Evolutionary conservation across 2,888 invertebrate species (phyloP).

Genomic region (Platypus cylindrus): DNA sequence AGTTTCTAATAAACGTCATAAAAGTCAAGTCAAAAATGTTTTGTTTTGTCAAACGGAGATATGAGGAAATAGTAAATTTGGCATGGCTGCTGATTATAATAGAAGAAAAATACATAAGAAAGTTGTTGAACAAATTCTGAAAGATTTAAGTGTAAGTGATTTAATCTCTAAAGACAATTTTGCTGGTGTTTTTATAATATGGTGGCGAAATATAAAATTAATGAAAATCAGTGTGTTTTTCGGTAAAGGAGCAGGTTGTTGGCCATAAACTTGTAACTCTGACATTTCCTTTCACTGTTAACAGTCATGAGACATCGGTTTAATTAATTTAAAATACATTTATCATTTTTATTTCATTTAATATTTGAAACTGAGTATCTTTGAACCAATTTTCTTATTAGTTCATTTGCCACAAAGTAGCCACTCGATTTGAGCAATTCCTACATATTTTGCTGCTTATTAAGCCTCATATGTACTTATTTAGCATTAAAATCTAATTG

Average conservation of each 20-base stretch:
- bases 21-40: no score
- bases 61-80: slow-evolving; percentile 30
- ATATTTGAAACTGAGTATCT: no score
- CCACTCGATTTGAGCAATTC: no score
- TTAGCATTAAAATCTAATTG: no score
- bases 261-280: slow-evolving; percentile 31
- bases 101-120: slow-evolving; percentile 18
- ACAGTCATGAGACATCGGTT: slow-evolving; percentile 15
- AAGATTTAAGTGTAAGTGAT: slow-evolving; percentile 14
- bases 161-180: slow-evolving; percentile 8
- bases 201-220: slow-evolving; percentile 11
- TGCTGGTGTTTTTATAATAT: slow-evolving; percentile 7
- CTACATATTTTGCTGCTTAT: no score
- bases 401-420: no score
- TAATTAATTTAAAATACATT: slow-evolving; percentile 11
- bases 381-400: no score
- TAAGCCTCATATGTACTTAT: no score
- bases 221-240: slow-evolving; percentile 8
- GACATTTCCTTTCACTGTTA: slow-evolving; percentile 30
- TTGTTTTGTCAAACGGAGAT: slow-evolving; percentile 23
- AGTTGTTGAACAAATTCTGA: slow-evolving; percentile 20
- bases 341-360: no score
- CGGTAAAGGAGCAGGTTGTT: slow-evolving; percentile 26
- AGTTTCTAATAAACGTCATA: no score
- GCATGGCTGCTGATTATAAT: slow-evolving; percentile 31